Evolutionary conservation across 2,113 vertebrate genomes (phyloP).

Genomic region (Phalacrocorax aristotelis): DNA sequence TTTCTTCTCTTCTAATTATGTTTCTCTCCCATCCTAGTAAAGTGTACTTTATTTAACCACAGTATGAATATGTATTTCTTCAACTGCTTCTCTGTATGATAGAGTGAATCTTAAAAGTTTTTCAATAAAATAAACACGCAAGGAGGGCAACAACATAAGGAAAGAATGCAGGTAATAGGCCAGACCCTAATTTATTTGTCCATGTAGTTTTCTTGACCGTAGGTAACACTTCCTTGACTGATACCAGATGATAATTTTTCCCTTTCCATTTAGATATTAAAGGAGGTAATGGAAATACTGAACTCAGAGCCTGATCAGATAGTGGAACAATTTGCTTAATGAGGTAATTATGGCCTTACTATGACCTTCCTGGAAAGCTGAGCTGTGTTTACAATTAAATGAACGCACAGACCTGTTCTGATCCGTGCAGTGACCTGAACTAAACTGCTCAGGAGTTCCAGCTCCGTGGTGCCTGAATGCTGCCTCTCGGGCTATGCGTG

Average conservation of each 20-base stretch:
- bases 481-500: rapidly evolving
- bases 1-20: not conserved
- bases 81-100: not conserved
- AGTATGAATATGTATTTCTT: not conserved
- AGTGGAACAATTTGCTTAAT: constrained; percentile 54
- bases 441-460: not conserved
- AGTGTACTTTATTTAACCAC: not conserved
- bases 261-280: not conserved
- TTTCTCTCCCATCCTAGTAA: not conserved
- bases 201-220: not conserved
- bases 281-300: constrained; percentile 10
- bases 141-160: not conserved
- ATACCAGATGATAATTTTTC: not conserved
- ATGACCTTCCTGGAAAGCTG: not conserved
- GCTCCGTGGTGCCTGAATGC: not conserved
- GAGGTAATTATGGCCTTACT: constrained; percentile 30
- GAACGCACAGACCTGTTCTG: not conserved
- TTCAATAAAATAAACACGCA: not conserved
- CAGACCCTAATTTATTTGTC: not conserved
- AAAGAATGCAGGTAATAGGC: not conserved
- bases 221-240: not conserved
- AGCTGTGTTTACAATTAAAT: not conserved
- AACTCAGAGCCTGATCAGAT: constrained; percentile 14
- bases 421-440: not conserved
- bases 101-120: not conserved